Base-by-base conservation (phyloP, 37 sponge, comb jelly and placozoan genomes). In the Amphimedon queenslandica region DNA sequence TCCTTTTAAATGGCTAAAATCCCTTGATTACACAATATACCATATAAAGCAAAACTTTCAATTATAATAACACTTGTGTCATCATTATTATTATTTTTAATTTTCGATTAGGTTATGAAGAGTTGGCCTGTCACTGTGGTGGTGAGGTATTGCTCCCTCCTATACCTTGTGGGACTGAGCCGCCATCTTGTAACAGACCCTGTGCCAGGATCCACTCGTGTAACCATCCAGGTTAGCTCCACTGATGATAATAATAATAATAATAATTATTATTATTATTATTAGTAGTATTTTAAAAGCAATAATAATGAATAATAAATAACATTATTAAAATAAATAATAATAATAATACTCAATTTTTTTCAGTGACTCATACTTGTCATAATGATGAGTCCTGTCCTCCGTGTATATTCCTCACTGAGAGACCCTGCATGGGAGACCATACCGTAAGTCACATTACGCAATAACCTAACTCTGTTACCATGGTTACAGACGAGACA, bases 81-180 rank as follows among this genome's bases (percentile, higher is more conserved):
- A n/a, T n/a, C n/a, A n/a, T n/a, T n/a, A n/a, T n/a, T n/a, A n/a
- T n/a, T n/a, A n/a, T n/a, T n/a, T n/a, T n/a, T n/a, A n/a, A n/a
- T n/a, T n/a, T n/a, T n/a, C n/a, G n/a, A 53, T 2, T 55, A 92
- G 93, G 93, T 41, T 93, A 80, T 73, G 88, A 90, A 60, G 97
- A 96, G 58, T 69, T 96, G 42, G 33, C 55, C 40, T 96, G 97
- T 77, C 82, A 87, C 57, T 96, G 97, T 77, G 97, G 97, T 39
- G 75, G 69, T 8, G 82, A 85, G 69, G 80, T 87, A 37, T 35
- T 96, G 51, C 84, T 84, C 58, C 97, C 97, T 3, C 93, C 93
- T 37, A 75, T 93, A 8, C 88, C 97, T 2, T 96, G 97, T 84
- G 97, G 97, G 0, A 90, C 91, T 4, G 58, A 37, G 0, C 93